A percentile compares a stretch with the other conserved stretches of the same genome.
Evolutionary conservation across 2,113 vertebrate genomes (phyloP).

Genomic region (Paradoxurus hermaphroditus): DNA sequence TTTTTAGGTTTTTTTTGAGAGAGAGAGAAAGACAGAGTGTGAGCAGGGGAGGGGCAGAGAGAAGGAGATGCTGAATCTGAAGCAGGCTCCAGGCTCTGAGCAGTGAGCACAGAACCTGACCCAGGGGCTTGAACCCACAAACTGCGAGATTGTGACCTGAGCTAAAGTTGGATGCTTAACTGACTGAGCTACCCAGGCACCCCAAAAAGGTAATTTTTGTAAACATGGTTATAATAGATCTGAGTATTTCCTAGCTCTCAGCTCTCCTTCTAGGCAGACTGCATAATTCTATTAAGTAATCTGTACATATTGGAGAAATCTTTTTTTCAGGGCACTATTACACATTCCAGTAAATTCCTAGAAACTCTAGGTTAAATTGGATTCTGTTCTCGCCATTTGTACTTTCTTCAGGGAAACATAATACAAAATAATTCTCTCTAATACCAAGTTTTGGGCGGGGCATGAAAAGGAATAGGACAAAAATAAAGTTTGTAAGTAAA

Average conservation of each 20-base stretch:
- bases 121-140: no score
- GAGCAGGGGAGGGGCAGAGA: no score
- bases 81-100: no score
- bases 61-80: no score
- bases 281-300: not conserved
- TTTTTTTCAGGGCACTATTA: not conserved
- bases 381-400: not conserved
- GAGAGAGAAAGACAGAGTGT: no score
- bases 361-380: not conserved
- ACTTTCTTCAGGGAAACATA: constrained; percentile 25
- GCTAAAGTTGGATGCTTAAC: no score
- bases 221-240: not conserved
- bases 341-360: not conserved
- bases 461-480: not conserved
- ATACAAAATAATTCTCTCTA: constrained; percentile 16
- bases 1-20: no score
- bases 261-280: not conserved
- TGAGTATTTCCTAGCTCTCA: not conserved
- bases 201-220: not conserved
- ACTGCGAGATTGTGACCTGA: no score
- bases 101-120: no score
- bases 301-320: not conserved
- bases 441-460: not conserved
- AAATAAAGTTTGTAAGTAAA: not conserved
- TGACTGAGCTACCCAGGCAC: no score